A percentile compares a stretch with the other conserved stretches of the same genome.
phyloP scores from a whole-genome alignment of 1,140 invertebrate species.

The Psix sp. region DNA sequence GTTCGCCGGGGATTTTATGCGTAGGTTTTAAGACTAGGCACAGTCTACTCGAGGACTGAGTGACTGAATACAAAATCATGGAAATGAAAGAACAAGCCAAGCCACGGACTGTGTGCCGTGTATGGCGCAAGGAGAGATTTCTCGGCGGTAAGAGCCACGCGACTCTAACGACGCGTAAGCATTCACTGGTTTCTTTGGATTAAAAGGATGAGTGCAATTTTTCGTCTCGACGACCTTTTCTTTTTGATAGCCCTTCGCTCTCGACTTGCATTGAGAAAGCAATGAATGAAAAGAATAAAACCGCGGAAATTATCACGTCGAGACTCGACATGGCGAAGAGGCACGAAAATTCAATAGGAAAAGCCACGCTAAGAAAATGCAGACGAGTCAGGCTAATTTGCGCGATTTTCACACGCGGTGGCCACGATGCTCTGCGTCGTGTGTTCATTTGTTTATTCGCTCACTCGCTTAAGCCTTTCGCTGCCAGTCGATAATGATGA shows the following conservation, averaged over 20 bases:
- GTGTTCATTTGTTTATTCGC: not conserved
- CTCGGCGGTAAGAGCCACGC: conserved; percentile 47
- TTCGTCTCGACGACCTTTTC: conserved; percentile 57
- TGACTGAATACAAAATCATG: conserved; percentile 56
- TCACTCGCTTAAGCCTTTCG: conserved; percentile 23
- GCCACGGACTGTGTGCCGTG: conserved; percentile 48
- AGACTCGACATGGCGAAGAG: conserved; percentile 14
- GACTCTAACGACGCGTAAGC: conserved; percentile 55
- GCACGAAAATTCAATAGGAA: conserved; percentile 42
- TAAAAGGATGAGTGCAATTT: conserved; percentile 61
- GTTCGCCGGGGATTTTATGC: conserved; percentile 39
- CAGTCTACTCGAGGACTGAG: conserved; percentile 53
- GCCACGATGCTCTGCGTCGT: conserved; percentile 3
- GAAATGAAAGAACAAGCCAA: conserved; percentile 54
- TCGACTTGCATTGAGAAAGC: conserved; percentile 44
- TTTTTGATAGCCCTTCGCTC: conserved; percentile 35
- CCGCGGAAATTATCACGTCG: conserved; percentile 53
- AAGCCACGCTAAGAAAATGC: conserved; percentile 39
- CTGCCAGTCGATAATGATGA: conserved; percentile 31
- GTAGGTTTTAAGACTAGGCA: conserved; percentile 47
- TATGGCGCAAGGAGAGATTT: conserved; percentile 48
- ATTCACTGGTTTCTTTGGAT: conserved; percentile 48
- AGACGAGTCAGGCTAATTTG: conserved; percentile 40
- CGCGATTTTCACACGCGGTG: conserved; percentile 40
- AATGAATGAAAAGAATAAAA: conserved; percentile 58